Evolutionary conservation across 1,140 invertebrate genomes (phyloP).

Genomic region (Drosophila bocki): DNA sequence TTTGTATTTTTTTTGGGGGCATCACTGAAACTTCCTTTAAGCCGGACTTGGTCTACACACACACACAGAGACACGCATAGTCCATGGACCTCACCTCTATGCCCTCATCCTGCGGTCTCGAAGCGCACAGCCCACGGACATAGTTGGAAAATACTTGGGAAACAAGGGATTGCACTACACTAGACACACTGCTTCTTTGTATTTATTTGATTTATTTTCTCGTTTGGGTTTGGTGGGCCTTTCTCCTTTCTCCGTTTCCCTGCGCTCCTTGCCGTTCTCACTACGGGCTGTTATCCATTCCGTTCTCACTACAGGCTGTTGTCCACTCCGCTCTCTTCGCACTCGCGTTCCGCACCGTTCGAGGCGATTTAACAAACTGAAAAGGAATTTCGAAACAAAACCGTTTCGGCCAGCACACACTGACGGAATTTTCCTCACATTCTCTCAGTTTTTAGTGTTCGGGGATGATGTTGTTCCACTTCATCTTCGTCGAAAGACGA

Average conservation of each 20-base stretch:
- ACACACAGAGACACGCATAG: neutral
- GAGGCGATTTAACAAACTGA: slow-evolving; percentile 79
- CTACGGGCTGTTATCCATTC: slow-evolving; percentile 31
- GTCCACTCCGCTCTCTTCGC: slow-evolving; percentile 39
- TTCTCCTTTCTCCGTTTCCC: slow-evolving; percentile 32
- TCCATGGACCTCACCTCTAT: slow-evolving; percentile 66
- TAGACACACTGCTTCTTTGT: slow-evolving; percentile 7
- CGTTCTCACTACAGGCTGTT: slow-evolving; percentile 33
- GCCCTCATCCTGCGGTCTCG: slow-evolving; percentile 54
- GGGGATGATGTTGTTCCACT: slow-evolving; percentile 27
- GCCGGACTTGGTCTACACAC: slow-evolving; percentile 8
- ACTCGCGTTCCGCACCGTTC: slow-evolving; percentile 67
- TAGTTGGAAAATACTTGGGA: slow-evolving; percentile 15
- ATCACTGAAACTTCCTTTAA: slow-evolving; percentile 74
- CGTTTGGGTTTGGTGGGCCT: slow-evolving; percentile 11
- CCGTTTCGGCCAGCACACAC: slow-evolving; percentile 23
- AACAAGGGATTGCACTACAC: slow-evolving; percentile 26
- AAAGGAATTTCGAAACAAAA: slow-evolving; percentile 53
- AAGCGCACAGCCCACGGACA: slow-evolving; percentile 66
- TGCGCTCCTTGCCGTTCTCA: slow-evolving; percentile 37
- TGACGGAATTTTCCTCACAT: slow-evolving; percentile 52
- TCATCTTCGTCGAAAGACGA: slow-evolving; percentile 7
- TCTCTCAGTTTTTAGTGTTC: slow-evolving; percentile 16
- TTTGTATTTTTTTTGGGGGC: slow-evolving; percentile 53
- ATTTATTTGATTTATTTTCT: slow-evolving; percentile 1